phyloP scores from a whole-genome alignment of 2,797 vertebrate species.

The Ctenochaetus hawaiiensis region DNA sequence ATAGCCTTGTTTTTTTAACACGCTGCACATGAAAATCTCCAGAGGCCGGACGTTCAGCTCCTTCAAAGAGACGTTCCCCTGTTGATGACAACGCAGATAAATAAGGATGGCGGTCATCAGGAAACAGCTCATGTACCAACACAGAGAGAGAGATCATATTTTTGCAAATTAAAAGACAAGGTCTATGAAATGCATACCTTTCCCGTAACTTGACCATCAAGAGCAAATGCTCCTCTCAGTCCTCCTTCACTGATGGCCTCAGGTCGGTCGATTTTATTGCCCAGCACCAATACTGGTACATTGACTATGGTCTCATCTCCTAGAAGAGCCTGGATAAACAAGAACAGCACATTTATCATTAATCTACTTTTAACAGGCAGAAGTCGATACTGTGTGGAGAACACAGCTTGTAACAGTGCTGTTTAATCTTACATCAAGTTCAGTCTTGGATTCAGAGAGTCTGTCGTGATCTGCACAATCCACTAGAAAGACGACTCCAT shows the following conservation, averaged over 20 bases:
- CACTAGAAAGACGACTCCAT: constrained; percentile 95
- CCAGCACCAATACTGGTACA: constrained; percentile 95
- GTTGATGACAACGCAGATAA: constrained; percentile 45
- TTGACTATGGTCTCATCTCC: constrained; percentile 94
- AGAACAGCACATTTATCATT: background rate
- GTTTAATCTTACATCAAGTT: constrained; percentile 91
- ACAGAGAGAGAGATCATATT: background rate
- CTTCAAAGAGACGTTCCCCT: constrained; percentile 92
- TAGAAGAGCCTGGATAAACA: constrained; percentile 89
- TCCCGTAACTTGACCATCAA: constrained; percentile 95
- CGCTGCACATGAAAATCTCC: constrained; percentile 99
- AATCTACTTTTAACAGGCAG: background rate
- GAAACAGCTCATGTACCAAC: background rate
- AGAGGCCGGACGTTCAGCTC: constrained; percentile 91
- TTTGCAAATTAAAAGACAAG: background rate
- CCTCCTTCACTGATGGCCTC: constrained; percentile 96
- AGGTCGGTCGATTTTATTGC: constrained; percentile 97
- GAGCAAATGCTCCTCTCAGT: constrained; percentile 90
- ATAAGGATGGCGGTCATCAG: background rate
- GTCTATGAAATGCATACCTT: constrained; percentile 84
- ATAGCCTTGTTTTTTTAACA: constrained; percentile 96
- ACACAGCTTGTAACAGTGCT: background rate
- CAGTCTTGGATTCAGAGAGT: constrained; percentile 93
- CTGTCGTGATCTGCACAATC: constrained; percentile 93
- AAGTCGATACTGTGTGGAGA: background rate